Percentiles rank a stretch among this genome's conserved stretches.
These are phyloP conservation scores for Pherbina coryleti DNA, from an alignment of 2,888 invertebrate genomes.

Conservation along the genomic window DNA sequence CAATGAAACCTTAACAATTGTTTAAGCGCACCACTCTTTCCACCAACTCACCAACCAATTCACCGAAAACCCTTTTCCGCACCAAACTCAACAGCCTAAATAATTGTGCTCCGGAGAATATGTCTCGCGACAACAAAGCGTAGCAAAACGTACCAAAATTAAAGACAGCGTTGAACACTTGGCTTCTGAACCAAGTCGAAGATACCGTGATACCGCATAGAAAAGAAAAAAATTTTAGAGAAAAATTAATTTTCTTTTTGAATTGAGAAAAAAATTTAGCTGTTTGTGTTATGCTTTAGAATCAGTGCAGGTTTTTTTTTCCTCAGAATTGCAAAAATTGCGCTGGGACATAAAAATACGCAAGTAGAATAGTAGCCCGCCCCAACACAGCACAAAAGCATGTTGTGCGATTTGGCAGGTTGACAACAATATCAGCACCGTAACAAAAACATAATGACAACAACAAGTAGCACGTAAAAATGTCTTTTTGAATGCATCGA, in stretches of 20 bases:
- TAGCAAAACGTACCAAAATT: neutral
- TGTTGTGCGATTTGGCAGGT: neutral
- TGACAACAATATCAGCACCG: neutral
- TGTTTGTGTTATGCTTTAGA: slow-evolving; percentile 16
- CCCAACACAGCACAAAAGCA: neutral
- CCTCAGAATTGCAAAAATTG: neutral
- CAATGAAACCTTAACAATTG: neutral
- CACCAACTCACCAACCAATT: neutral
- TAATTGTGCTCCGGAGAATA: slow-evolving; percentile 24
- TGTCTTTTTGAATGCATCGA: slow-evolving; percentile 24
- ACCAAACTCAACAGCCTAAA: neutral
- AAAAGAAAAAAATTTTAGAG: neutral
- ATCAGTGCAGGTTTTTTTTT: neutral
- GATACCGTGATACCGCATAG: neutral
- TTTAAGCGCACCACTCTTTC: neutral
- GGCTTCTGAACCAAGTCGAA: slow-evolving; percentile 52
- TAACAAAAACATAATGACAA: slow-evolving; percentile 8
- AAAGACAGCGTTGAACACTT: slow-evolving; percentile 53
- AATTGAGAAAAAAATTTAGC: neutral
- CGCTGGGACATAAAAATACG: neutral
- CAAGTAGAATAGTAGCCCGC: neutral
- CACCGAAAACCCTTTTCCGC: neutral
- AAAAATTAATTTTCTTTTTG: slow-evolving; percentile 11
- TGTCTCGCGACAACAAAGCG: slow-evolving; percentile 15
- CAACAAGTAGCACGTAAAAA: slow-evolving; percentile 16